A percentile compares a stretch with the other conserved stretches of the same genome.
phyloP scores from a whole-genome alignment of 2,113 vertebrate genomes.

The Cercocebus atys region DNA sequence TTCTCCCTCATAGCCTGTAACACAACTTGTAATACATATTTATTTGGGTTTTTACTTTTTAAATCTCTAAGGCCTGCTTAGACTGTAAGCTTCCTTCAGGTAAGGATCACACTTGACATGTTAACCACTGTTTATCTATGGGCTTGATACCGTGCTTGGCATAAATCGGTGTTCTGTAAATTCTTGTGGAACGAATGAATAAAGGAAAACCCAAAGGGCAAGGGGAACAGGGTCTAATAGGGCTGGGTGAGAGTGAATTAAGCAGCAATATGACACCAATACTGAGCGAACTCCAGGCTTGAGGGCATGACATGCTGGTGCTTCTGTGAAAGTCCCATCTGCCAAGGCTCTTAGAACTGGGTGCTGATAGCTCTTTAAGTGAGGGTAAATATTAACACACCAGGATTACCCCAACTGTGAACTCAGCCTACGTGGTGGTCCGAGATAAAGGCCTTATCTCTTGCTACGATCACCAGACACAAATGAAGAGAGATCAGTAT shows the following conservation, averaged over 20 bases:
- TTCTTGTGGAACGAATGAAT: not conserved
- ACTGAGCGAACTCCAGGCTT: not conserved
- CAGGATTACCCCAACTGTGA: not conserved
- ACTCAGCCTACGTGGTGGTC: not conserved
- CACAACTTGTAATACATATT: not conserved
- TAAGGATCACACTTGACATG: not conserved
- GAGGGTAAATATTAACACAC: slow-evolving; percentile 10
- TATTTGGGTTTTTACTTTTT: not conserved
- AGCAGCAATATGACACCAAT: not conserved
- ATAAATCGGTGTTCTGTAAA: not conserved
- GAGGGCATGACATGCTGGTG: not conserved
- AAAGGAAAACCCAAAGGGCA: not conserved
- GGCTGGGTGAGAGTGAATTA: not conserved
- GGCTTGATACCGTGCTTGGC: not conserved
- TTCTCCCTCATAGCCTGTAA: not conserved
- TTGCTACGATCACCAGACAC: not conserved
- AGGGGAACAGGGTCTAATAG: not conserved
- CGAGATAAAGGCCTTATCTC: not conserved
- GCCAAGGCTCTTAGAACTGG: not conserved
- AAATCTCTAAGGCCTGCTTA: not conserved
- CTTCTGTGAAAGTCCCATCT: not conserved
- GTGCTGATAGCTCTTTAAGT: not conserved
- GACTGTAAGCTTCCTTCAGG: not conserved
- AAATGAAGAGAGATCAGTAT: not conserved
- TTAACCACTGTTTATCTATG: not conserved